Base-by-base conservation (phyloP, 2,888 invertebrate genomes). In the Trachelus troglodyta region DNA sequence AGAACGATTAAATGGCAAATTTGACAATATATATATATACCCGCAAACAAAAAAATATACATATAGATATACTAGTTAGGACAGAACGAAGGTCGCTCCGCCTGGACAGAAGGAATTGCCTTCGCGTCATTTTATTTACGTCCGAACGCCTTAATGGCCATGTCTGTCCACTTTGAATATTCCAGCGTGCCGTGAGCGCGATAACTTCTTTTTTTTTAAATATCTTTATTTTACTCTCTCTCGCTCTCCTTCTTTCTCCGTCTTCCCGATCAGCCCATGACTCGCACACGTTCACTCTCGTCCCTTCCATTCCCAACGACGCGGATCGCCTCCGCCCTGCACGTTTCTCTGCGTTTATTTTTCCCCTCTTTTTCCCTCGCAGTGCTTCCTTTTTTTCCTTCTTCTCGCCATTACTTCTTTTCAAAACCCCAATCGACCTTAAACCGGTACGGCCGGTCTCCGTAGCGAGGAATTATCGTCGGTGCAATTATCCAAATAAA, bases 391-490 rank as follows among this genome's bases (percentile, higher is more conserved):
- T 40, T 40, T 37, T 15, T 15, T 1, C 12, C 12, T 12, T 37
- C 15, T 1, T 15, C 15, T 15, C 15, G 0, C 40, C 15, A 40
- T 15, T 40, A 15, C 40, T 40, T 40, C 15, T 40, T 40, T 15
- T 40, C 40, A 15, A 40, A 40, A 40, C 15, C 15, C 40, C 40
- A 40, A 40, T 40, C 40, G 40, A 40, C 15, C 33, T 69, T 69
- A 15, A 69, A 77, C 77, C 77, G 77, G 77, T 75, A 33, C 69
- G 69, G 75, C 77, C 74, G 77, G 77, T 77, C 69, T 34, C 37
- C 30, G 40, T 77, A 77, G 69, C 77, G 75, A 74, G 30, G 68
- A 15, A 34, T 68, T 40, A 69, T 77, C 12, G 68, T 69, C 68
- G n/a, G 69, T 12, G 73, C 31, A 34, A 77, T 75, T 75, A 75